A percentile compares a stretch with the other conserved stretches of the same genome.
Evolutionary conservation across 2,888 invertebrate genomes (phyloP).

Genomic region (Trisateles emortualis): DNA sequence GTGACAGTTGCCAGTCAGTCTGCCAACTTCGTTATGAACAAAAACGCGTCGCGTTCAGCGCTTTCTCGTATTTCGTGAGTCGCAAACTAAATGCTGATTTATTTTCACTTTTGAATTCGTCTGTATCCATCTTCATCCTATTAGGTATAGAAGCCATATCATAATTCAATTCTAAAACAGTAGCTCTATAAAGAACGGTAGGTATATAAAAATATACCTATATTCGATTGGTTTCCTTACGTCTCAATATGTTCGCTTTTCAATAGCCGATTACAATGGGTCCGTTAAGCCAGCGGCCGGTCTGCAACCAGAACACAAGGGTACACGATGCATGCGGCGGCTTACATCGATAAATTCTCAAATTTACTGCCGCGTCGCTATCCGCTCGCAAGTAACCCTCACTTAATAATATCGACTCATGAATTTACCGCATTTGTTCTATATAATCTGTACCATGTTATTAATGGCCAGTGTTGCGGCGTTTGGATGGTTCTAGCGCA

Average conservation of each 20-base stretch:
- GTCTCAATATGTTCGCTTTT: slow-evolving; percentile 41
- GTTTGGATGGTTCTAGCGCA: slow-evolving; percentile 4
- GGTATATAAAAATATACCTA: no score
- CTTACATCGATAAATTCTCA: slow-evolving; percentile 49
- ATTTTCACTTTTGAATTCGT: no score
- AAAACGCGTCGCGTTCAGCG: slow-evolving; percentile 40
- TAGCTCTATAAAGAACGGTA: neutral
- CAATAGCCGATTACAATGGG: slow-evolving; percentile 41
- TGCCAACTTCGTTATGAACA: slow-evolving; percentile 42
- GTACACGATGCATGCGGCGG: slow-evolving; percentile 31
- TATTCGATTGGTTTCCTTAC: neutral
- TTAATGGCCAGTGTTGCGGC: slow-evolving; percentile 7
- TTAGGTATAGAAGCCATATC: neutral
- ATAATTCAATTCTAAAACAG: neutral
- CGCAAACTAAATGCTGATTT: slow-evolving; percentile 40
- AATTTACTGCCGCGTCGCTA: slow-evolving; percentile 42
- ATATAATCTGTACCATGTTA: slow-evolving; percentile 13
- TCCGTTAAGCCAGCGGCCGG: slow-evolving; percentile 29
- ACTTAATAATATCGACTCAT: slow-evolving; percentile 22
- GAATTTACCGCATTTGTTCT: slow-evolving; percentile 31
- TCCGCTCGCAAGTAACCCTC: slow-evolving; percentile 23
- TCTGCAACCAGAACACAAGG: slow-evolving; percentile 14
- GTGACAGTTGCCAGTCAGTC: slow-evolving; percentile 47
- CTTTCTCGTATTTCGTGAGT: slow-evolving; percentile 39
- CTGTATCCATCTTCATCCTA: no score